phyloP scores from a whole-genome alignment of 35 echinoderm and acorn worm species.

The Nesometra sesokonis region DNA sequence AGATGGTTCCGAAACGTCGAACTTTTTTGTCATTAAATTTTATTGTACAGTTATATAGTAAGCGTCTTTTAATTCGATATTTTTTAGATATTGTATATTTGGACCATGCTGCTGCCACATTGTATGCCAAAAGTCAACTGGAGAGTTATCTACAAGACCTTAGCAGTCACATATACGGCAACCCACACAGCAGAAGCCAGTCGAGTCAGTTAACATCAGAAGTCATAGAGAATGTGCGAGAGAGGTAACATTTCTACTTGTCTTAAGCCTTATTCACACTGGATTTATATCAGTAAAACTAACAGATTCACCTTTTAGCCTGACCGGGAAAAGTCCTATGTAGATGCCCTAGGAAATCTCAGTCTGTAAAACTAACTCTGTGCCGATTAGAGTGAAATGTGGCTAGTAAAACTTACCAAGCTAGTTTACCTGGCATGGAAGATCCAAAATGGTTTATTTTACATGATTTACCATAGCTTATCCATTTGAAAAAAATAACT shows the following conservation, averaged over 20 bases:
- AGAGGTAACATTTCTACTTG: conserved; percentile 27
- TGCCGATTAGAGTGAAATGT: too few relatives aligned
- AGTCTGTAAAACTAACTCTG: too few relatives aligned
- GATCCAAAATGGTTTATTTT: too few relatives aligned
- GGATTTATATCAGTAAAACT: background rate
- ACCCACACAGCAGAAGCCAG: conserved; percentile 64
- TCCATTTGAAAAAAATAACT: too few relatives aligned
- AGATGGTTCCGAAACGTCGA: too few relatives aligned
- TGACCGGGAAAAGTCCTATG: background rate
- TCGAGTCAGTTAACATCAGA: conserved; percentile 70
- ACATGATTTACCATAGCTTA: too few relatives aligned
- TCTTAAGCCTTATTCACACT: background rate
- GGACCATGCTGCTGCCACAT: conserved; percentile 88
- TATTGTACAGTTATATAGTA: too few relatives aligned
- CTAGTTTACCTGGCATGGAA: too few relatives aligned
- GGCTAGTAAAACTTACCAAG: too few relatives aligned
- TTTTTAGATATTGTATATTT: conserved; percentile 45
- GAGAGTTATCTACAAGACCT: conserved; percentile 46
- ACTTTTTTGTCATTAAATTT: too few relatives aligned
- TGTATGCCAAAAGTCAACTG: conserved; percentile 67
- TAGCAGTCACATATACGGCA: conserved; percentile 71
- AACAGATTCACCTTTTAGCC: too few relatives aligned
- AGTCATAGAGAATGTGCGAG: conserved; percentile 72
- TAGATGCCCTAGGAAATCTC: background rate
- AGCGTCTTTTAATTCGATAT: too few relatives aligned